Conservation (phyloP, 2,888 invertebrate genomes). For the Chaitophorus viminalis region DNA sequence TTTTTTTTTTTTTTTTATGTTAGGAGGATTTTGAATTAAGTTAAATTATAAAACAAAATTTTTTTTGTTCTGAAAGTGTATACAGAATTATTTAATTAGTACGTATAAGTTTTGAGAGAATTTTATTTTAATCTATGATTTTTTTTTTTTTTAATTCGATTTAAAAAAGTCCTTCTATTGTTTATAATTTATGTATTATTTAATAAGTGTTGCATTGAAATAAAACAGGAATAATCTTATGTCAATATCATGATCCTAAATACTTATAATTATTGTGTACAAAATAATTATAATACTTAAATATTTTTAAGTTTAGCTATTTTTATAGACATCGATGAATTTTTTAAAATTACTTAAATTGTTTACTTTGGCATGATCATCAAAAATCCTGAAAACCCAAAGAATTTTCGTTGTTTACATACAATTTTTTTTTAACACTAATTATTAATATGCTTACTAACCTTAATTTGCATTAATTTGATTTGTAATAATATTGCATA, state of each 20-base stretch:
- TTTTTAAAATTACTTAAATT: not conserved
- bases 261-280: not conserved
- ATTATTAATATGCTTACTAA: constrained; percentile 22
- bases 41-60: not conserved
- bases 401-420: not conserved
- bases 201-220: constrained; percentile 17
- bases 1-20: too few relatives aligned
- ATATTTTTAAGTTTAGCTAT: not conserved
- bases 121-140: not conserved
- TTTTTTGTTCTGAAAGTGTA: not conserved
- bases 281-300: not conserved
- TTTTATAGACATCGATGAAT: not conserved
- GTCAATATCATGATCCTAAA: not conserved
- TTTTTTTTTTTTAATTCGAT: not conserved
- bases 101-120: not conserved
- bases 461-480: not conserved
- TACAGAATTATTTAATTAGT: constrained; percentile 2
- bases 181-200: not conserved
- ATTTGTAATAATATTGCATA: not conserved
- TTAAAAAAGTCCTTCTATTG: not conserved
- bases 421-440: constrained; percentile 1
- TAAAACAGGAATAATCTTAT: constrained; percentile 12
- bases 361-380: not conserved
- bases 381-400: not conserved
- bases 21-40: constrained; percentile 14